phyloP scores from a whole-genome alignment of 2,113 vertebrate genomes.

The Emydura subglobosa region DNA sequence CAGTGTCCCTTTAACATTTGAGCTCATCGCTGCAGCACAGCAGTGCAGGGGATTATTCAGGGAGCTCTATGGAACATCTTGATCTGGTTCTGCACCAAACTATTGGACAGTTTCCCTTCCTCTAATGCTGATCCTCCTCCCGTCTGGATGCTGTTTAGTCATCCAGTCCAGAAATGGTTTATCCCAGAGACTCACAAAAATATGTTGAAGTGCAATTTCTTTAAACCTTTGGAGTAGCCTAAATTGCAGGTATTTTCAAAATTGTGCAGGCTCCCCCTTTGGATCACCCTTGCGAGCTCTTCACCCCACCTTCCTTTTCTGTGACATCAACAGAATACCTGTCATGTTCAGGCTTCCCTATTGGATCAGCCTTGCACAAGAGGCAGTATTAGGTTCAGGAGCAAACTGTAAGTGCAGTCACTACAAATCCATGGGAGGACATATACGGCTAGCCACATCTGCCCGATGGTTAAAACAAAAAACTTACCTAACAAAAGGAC shows the following conservation, averaged over 20 bases:
- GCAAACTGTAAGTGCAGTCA: neutral
- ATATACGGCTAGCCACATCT: neutral
- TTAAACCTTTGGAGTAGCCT: neutral
- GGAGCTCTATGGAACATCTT: neutral
- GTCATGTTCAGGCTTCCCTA: accelerated
- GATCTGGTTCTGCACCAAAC: neutral
- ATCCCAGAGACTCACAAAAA: neutral
- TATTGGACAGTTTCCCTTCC: neutral
- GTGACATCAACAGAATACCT: slow-evolving; percentile 1
- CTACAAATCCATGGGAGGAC: neutral
- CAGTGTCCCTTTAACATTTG: neutral
- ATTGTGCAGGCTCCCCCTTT: neutral
- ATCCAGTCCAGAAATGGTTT: neutral
- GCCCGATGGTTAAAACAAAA: neutral
- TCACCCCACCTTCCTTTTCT: neutral
- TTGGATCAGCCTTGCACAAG: neutral
- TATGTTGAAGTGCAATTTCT: neutral
- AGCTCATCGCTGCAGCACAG: neutral
- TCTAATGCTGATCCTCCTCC: neutral
- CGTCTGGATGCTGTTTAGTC: neutral
- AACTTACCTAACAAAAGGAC: neutral
- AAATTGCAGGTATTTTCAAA: accelerated
- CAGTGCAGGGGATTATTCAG: neutral
- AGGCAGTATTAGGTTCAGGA: accelerated
- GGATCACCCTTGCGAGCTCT: neutral